phyloP scores from a whole-genome alignment of 2,113 vertebrate genomes.

The Malurus alboscapulatus region DNA sequence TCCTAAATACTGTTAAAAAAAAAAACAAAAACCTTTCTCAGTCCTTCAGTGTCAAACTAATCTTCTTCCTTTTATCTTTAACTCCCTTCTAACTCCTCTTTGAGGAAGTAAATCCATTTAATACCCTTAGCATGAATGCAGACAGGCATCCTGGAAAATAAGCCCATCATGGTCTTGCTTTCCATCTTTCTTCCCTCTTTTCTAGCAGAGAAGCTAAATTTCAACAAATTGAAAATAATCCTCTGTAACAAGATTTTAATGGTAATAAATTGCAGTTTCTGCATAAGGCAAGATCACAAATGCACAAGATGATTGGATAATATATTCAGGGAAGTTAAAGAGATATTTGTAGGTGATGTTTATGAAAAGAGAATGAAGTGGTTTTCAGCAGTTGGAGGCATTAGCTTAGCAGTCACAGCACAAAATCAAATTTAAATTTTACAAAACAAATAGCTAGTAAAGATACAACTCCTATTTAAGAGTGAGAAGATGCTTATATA shows the following conservation, averaged over 20 bases:
- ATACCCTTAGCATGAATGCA: neutral
- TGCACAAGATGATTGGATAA: neutral
- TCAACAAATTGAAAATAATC: slow-evolving; percentile 55
- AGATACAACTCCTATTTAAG: neutral
- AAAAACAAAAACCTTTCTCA: neutral
- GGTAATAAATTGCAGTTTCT: slow-evolving; percentile 33
- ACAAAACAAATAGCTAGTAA: neutral
- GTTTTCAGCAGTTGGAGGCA: neutral
- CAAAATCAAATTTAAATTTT: slow-evolving; percentile 20
- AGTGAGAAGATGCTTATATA: neutral
- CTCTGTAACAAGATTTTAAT: slow-evolving; percentile 57
- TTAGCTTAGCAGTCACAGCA: neutral
- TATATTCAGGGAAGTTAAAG: slow-evolving; percentile 6
- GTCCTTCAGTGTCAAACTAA: slow-evolving; percentile 22
- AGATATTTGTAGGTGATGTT: slow-evolving; percentile 10
- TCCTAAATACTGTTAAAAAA: neutral
- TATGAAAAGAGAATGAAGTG: neutral
- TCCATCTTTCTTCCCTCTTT: slow-evolving; percentile 34
- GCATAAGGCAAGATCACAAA: neutral
- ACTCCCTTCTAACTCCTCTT: slow-evolving; percentile 30
- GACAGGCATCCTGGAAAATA: slow-evolving; percentile 22
- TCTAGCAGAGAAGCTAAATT: slow-evolving; percentile 14
- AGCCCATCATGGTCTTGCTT: neutral
- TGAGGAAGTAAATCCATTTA: slow-evolving; percentile 57
- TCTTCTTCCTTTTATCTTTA: slow-evolving; percentile 50